These are phyloP conservation scores for Gambusia yucatana DNA, from an alignment of 2,797 vertebrate species.

Conservation along the genomic window DNA sequence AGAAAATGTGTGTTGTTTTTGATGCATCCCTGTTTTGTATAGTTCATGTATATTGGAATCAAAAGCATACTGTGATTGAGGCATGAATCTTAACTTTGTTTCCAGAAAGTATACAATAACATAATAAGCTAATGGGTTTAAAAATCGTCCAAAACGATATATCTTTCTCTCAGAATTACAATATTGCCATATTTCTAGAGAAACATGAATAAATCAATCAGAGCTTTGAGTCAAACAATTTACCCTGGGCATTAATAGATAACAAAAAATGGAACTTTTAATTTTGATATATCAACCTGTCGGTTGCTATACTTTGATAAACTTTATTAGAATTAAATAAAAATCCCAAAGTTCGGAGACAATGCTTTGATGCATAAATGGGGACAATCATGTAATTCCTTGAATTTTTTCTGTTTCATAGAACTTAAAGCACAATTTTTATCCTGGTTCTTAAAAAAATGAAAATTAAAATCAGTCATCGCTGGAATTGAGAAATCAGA, in stretches of 20 bases:
- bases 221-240: neutral
- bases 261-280: too few relatives aligned
- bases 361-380: neutral
- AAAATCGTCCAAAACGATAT: too few relatives aligned
- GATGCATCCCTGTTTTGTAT: neutral
- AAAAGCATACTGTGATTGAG: neutral
- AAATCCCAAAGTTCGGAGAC: neutral
- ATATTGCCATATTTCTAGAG: too few relatives aligned
- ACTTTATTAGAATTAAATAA: neutral
- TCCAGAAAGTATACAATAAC: too few relatives aligned
- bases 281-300: neutral
- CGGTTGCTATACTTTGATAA: neutral
- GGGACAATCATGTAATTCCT: neutral
- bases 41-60: neutral
- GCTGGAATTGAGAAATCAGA: too few relatives aligned
- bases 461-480: too few relatives aligned
- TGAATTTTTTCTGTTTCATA: too few relatives aligned
- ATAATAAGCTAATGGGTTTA: too few relatives aligned
- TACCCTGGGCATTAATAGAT: neutral
- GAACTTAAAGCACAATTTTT: too few relatives aligned
- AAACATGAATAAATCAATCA: neutral
- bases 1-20: neutral
- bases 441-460: too few relatives aligned
- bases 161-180: too few relatives aligned
- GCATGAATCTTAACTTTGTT: neutral